phyloP scores from a whole-genome alignment of 2,888 invertebrate genomes.

The Cataglyphis rosenhaueri region DNA sequence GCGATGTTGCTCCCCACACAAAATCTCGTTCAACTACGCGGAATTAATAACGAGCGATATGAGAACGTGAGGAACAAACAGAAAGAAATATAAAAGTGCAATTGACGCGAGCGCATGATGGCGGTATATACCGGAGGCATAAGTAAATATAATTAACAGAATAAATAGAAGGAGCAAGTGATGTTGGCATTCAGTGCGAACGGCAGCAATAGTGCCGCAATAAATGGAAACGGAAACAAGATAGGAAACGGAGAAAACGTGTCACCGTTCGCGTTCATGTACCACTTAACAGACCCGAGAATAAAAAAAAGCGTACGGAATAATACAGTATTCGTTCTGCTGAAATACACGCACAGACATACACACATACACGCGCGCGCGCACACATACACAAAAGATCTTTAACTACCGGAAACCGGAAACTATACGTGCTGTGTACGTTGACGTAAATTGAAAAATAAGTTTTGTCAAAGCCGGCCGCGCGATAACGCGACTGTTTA shows the following conservation, averaged over 20 bases:
- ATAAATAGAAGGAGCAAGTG: constrained; percentile 53
- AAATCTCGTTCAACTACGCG: constrained; percentile 6
- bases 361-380: too few relatives aligned
- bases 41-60: constrained; percentile 27
- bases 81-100: constrained; percentile 39
- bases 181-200: constrained; percentile 41
- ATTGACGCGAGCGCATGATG: constrained; percentile 41
- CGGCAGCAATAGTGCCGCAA: constrained; percentile 27
- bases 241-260: constrained; percentile 41
- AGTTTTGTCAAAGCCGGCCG: constrained; percentile 36
- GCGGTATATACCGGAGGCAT: constrained; percentile 28
- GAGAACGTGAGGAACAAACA: constrained; percentile 4
- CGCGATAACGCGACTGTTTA: constrained; percentile 45
- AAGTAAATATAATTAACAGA: constrained; percentile 56
- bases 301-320: not conserved
- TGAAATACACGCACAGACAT: not conserved
- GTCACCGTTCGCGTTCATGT: constrained; percentile 9
- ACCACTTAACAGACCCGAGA: constrained; percentile 11
- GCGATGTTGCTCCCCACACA: not conserved
- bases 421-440: not conserved
- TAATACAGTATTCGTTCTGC: constrained; percentile 31
- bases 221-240: constrained; percentile 51
- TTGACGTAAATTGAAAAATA: constrained; percentile 32
- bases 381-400: not conserved
- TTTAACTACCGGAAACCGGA: not conserved